A percentile compares a stretch with the other conserved stretches of the same genome.
phyloP scores from a whole-genome alignment of 2,888 invertebrate genomes.

The Geophilus truncorum region DNA sequence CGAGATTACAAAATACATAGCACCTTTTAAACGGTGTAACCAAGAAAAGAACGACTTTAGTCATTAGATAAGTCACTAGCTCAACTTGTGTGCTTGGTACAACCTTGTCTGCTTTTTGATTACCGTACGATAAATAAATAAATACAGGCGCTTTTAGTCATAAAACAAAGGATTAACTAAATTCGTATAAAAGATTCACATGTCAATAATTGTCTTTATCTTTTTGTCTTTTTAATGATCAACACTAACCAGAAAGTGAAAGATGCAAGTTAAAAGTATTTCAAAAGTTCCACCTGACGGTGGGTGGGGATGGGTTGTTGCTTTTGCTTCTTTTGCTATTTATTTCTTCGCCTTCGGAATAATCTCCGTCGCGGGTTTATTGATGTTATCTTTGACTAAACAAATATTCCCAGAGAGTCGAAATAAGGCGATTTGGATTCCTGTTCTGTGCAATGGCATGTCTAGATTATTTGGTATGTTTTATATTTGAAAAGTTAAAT shows the following conservation, averaged over 20 bases:
- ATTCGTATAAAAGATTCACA: no score
- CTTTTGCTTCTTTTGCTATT: not conserved
- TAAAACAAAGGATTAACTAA: no score
- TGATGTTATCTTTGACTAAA: not conserved
- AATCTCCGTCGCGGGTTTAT: not conserved
- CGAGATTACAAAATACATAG: not conserved
- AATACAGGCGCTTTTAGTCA: no score
- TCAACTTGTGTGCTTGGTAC: no score
- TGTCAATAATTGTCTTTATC: no score
- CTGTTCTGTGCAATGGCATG: not conserved
- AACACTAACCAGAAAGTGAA: no score
- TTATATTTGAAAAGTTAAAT: not conserved
- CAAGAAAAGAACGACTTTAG: not conserved
- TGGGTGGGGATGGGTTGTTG: slow-evolving; percentile 23
- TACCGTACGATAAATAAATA: no score
- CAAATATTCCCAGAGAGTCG: not conserved
- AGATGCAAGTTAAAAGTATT: not conserved
- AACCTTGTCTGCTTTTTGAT: no score
- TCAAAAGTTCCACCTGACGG: slow-evolving; percentile 1
- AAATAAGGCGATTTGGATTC: not conserved
- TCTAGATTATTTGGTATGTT: not conserved
- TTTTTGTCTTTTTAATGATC: no score
- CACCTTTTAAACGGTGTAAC: not conserved
- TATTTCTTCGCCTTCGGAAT: slow-evolving; percentile 15
- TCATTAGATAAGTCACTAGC: not conserved